A percentile compares a stretch with the other conserved stretches of the same genome.
These are phyloP conservation scores for Chroicocephalus ridibundus DNA, from an alignment of 2,113 vertebrate genomes.

Conservation along the genomic window DNA sequence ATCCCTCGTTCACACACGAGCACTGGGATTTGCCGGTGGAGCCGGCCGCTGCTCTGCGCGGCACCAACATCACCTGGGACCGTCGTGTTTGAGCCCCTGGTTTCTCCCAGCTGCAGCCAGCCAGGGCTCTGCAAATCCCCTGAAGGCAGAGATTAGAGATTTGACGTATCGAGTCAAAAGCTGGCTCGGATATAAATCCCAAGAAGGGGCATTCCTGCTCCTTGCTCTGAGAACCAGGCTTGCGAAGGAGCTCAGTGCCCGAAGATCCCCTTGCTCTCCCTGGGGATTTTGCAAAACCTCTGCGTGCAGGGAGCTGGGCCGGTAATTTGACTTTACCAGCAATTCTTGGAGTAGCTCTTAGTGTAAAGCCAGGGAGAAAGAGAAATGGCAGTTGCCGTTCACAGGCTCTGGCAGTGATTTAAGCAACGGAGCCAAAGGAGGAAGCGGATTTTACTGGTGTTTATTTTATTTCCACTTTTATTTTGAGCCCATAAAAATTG, in stretches of 20 bases:
- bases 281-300: not conserved
- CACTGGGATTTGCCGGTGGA: not conserved
- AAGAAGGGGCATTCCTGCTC: not conserved
- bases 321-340: not conserved
- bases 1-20: rapidly evolving
- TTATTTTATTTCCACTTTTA: not conserved
- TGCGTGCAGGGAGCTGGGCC: rapidly evolving
- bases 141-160: slow-evolving; percentile 33
- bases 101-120: not conserved
- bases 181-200: slow-evolving; percentile 1
- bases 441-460: not conserved
- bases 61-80: not conserved
- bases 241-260: not conserved
- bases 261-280: not conserved
- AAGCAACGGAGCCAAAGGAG: not conserved
- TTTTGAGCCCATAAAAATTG: rapidly evolving
- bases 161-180: not conserved
- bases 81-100: rapidly evolving
- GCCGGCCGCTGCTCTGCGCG: not conserved
- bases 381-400: not conserved
- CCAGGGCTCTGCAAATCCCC: not conserved
- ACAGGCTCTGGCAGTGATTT: not conserved
- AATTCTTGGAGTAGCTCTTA: not conserved
- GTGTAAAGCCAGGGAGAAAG: not conserved
- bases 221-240: not conserved